A percentile compares a stretch with the other conserved stretches of the same genome.
These are phyloP conservation scores for Diploscapter pachys DNA, from an alignment of 1,140 invertebrate species.

Conservation along the genomic window DNA sequence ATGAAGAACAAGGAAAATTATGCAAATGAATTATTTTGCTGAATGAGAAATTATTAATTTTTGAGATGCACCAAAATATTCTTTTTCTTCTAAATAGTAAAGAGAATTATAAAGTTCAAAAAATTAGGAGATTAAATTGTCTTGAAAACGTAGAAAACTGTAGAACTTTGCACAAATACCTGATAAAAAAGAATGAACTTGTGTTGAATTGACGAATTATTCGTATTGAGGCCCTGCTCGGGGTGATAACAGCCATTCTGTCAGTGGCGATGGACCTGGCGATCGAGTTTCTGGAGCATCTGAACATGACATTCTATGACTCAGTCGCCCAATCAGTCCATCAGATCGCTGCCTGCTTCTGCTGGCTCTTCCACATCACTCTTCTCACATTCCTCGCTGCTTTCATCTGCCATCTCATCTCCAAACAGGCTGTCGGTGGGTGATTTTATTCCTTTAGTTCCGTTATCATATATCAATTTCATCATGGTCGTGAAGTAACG, in stretches of 20 bases:
- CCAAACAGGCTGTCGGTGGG: constrained; percentile 52
- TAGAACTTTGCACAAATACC: too few relatives aligned
- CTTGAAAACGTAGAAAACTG: too few relatives aligned
- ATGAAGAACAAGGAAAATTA: too few relatives aligned
- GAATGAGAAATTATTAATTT: too few relatives aligned
- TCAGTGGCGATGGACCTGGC: constrained; percentile 53
- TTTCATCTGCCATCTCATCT: constrained; percentile 50
- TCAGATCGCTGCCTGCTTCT: constrained; percentile 43
- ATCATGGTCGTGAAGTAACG: too few relatives aligned
- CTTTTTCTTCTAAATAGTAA: too few relatives aligned
- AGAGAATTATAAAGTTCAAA: too few relatives aligned
- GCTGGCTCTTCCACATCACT: constrained; percentile 50
- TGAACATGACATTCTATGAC: constrained; percentile 53
- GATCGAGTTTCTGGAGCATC: constrained; percentile 54
- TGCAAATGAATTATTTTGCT: too few relatives aligned
- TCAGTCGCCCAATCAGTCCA: constrained; percentile 36
- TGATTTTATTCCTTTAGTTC: constrained; percentile 2
- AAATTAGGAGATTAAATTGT: too few relatives aligned
- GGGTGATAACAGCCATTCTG: constrained; percentile 55
- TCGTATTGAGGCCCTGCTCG: constrained; percentile 36
- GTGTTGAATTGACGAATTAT: too few relatives aligned
- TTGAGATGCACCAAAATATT: too few relatives aligned
- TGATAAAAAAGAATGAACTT: too few relatives aligned
- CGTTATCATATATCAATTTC: background rate
- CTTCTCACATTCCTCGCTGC: constrained; percentile 47